These are phyloP conservation scores for Megalurothrips usitatus DNA, from an alignment of 2,888 invertebrate genomes.

Conservation along the genomic window DNA sequence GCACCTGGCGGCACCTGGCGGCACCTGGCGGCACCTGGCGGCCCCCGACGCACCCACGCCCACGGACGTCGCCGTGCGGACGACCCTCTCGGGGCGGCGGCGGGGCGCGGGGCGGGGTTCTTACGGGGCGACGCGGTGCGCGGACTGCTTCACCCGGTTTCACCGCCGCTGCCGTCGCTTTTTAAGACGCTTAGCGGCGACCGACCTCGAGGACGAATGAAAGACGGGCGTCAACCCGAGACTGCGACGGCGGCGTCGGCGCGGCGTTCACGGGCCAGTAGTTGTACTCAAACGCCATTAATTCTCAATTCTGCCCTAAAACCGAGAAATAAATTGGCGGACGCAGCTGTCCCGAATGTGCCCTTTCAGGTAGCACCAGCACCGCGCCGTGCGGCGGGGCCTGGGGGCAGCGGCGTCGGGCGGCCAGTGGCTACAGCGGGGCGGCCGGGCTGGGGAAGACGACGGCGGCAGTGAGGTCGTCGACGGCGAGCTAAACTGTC, in stretches of 20 bases:
- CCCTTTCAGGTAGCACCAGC: neutral
- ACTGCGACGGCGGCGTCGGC: too few relatives aligned
- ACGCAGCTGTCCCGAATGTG: constrained; percentile 7
- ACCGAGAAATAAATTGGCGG: constrained; percentile 19
- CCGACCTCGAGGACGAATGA: neutral
- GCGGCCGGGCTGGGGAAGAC: neutral
- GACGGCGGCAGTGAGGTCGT: neutral
- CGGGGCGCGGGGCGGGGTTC: too few relatives aligned
- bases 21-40: too few relatives aligned
- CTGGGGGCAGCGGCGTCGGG: too few relatives aligned
- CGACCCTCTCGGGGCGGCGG: too few relatives aligned
- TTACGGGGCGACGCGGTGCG: too few relatives aligned
- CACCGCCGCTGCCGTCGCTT: neutral
- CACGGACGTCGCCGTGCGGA: too few relatives aligned
- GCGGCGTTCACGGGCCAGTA: neutral
- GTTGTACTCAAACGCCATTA: constrained; percentile 10
- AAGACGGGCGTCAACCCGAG: neutral
- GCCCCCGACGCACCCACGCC: too few relatives aligned
- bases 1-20: too few relatives aligned
- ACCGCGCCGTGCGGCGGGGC: too few relatives aligned
- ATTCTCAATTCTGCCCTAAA: constrained; percentile 9
- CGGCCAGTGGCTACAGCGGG: neutral
- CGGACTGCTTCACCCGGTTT: too few relatives aligned
- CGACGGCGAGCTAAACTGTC: neutral
- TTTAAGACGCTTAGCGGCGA: constrained; percentile 1